Base-by-base conservation (phyloP, 2,797 vertebrate species). In the Galagoides demidoff region DNA sequence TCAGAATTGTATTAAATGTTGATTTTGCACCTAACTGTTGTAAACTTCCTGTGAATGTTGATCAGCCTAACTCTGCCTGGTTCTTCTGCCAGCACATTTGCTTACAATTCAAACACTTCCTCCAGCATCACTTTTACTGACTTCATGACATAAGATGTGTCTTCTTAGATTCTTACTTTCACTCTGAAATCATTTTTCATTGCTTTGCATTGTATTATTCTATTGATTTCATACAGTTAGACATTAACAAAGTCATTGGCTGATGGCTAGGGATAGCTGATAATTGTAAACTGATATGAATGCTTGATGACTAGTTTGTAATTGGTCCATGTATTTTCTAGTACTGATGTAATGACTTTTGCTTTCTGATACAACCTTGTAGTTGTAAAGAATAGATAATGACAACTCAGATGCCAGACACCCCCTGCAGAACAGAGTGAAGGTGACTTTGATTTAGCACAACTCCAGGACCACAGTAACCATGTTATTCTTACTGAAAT, bases 1-100 rank as follows among this genome's bases (percentile, higher is more conserved):
- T 92, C 59, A 95, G 37, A 96, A 96, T 79, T 64, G 81, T 61
- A 23, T 79, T 68, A 49, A 89, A 90, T 84, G n/a, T 73, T 78
- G 31, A 43, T 61, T 77, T 49, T 61, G 20, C 7, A 19, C 49
- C 25, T 57, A 74, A 43, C 31, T 89, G 5, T 85, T 59, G 14
- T 37, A 89, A 88, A 89, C 27, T 66, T 88, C 49, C 59, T 79
- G n/a, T 79, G 9, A 84, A 0, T 77, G 13, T 77, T 78, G 61
- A 61, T 92, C 90, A 77, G 61, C 55, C 27, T 88, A 70, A 63
- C 52, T 74, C 49, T 29, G 25, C 29, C 70, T 43, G 22, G 37
- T 77, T 84, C 31, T 84, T 79, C 79, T 84, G 55, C 37, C 45
- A 37, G 0, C 49, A 19, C n/a, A 71, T 84, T 78, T 91, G 31